These are phyloP conservation scores for Eumaeus atala DNA, from an alignment of 1,140 invertebrate genomes.

Conservation along the genomic window DNA sequence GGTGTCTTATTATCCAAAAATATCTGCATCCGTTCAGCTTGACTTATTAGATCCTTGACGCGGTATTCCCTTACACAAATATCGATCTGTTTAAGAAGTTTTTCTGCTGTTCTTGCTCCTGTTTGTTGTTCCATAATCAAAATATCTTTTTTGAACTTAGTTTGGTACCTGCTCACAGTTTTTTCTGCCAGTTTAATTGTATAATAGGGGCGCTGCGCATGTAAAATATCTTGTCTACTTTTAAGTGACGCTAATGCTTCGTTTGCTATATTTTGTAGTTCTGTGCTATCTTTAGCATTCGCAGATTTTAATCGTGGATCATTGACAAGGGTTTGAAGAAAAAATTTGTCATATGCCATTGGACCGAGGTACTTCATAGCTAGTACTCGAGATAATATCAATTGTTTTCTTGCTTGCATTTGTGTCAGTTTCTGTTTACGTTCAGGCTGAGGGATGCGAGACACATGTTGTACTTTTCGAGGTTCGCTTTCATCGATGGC, in stretches of 20 bases:
- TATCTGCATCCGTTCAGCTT: slow-evolving; percentile 55
- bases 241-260: slow-evolving; percentile 63
- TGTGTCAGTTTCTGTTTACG: slow-evolving; percentile 53
- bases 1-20: slow-evolving; percentile 57
- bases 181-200: slow-evolving; percentile 73
- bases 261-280: slow-evolving; percentile 55
- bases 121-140: slow-evolving; percentile 58
- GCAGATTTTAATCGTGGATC: slow-evolving; percentile 64
- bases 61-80: slow-evolving; percentile 44
- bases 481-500: slow-evolving; percentile 40
- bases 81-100: slow-evolving; percentile 57
- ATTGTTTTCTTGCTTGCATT: slow-evolving; percentile 65
- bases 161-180: slow-evolving; percentile 61
- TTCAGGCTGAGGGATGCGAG: slow-evolving; percentile 52
- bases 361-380: slow-evolving; percentile 74
- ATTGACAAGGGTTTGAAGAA: slow-evolving; percentile 59
- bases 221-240: slow-evolving; percentile 71
- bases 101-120: slow-evolving; percentile 61
- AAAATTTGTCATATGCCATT: slow-evolving; percentile 74
- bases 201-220: slow-evolving; percentile 73
- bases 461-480: slow-evolving; percentile 41
- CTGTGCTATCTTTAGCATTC: slow-evolving; percentile 60
- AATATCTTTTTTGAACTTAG: slow-evolving; percentile 58
- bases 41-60: slow-evolving; percentile 55
- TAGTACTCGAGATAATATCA: slow-evolving; percentile 61